A percentile compares a stretch with the other conserved stretches of the same genome.
Conservation (phyloP, 2,888 invertebrate species). For the Julus scanicus region DNA sequence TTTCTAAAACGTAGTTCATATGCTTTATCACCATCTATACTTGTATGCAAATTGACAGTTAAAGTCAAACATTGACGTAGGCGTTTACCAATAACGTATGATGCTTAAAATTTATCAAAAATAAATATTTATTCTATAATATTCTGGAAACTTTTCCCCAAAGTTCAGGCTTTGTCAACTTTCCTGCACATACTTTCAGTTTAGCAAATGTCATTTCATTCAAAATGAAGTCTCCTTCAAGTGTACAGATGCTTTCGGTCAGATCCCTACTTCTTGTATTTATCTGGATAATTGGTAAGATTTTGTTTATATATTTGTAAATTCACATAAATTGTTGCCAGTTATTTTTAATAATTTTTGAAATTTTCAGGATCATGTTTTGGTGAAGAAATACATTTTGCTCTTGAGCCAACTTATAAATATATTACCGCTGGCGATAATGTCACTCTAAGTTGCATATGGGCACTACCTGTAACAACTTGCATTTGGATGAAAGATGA, state of each 20-base stretch:
- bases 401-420: not conserved
- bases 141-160: not conserved
- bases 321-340: too few species aligned
- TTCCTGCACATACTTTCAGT: not conserved
- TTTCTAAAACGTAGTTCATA: too few species aligned
- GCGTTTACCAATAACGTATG: not conserved
- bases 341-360: not conserved
- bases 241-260: not conserved
- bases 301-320: not conserved
- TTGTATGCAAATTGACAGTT: too few species aligned
- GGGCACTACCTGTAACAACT: not conserved
- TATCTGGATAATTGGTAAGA: slow-evolving; percentile 32
- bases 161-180: not conserved
- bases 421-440: not conserved
- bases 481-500: slow-evolving; percentile 24
- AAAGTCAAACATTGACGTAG: not conserved
- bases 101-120: not conserved
- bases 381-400: not conserved
- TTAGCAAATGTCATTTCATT: not conserved
- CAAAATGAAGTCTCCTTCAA: not conserved
- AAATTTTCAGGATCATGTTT: not conserved
- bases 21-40: too few species aligned
- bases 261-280: not conserved
- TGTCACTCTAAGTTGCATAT: not conserved
- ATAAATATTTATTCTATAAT: not conserved